phyloP scores from a whole-genome alignment of 23 tunicate genomes.

The Trididemnum nubilum region DNA sequence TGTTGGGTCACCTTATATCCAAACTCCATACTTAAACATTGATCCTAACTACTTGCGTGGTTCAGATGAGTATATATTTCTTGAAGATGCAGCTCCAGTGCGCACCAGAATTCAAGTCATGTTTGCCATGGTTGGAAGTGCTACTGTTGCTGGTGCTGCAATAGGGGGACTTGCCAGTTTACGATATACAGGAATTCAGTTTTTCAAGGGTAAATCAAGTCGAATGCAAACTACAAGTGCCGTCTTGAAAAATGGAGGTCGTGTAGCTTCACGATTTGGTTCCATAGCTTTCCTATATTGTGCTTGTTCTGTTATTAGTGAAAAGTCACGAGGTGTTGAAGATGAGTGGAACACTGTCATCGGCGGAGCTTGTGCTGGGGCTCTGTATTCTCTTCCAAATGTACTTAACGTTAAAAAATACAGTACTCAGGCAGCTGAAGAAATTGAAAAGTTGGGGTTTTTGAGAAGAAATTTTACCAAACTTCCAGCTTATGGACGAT shows the following conservation, averaged over 20 bases:
- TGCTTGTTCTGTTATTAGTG: conserved; percentile 78
- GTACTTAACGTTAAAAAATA: conserved; percentile 62
- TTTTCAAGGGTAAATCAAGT: conserved; percentile 63
- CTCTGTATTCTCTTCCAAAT: conserved; percentile 62
- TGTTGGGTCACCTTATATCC: conserved; percentile 1
- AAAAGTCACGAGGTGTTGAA: conserved; percentile 74
- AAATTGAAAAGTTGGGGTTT: conserved; percentile 49
- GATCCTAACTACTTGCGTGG: conserved; percentile 71
- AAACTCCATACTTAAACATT: conserved; percentile 70
- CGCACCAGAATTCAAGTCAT: conserved; percentile 76
- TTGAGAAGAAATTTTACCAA: conserved; percentile 54
- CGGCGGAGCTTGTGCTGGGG: conserved; percentile 88
- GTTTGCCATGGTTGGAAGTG: conserved; percentile 77
- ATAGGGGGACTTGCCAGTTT: conserved; percentile 78
- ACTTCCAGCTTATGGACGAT: conserved; percentile 77
- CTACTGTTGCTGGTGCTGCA: conserved; percentile 65
- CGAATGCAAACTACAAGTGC: conserved; percentile 87
- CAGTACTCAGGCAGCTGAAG: conserved; percentile 51
- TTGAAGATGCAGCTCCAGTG: conserved; percentile 75
- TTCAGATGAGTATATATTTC: conserved; percentile 70
- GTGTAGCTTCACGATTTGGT: conserved; percentile 84
- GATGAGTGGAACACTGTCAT: conserved; percentile 83
- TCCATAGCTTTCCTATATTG: conserved; percentile 77
- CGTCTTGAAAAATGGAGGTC: conserved; percentile 75
- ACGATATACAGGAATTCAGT: conserved; percentile 75